Evolutionary conservation across 2,888 invertebrate genomes (phyloP).

Genomic region (Heteromyza rotundicornis): DNA sequence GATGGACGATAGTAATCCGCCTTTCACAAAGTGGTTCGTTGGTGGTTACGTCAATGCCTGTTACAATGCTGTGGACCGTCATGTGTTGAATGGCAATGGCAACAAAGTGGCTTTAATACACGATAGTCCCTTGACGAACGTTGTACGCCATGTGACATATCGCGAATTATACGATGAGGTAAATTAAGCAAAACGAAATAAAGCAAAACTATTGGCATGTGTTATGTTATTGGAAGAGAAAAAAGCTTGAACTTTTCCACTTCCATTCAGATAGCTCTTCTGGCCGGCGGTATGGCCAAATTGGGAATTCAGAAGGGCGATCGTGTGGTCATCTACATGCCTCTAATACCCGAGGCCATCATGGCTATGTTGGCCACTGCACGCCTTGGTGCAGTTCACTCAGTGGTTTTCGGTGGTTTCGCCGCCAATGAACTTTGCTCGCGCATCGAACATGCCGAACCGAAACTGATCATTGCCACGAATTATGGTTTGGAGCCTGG

Average conservation of each 20-base stretch:
- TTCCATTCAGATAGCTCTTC: slow-evolving; percentile 59
- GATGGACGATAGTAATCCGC: slow-evolving; percentile 80
- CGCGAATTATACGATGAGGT: slow-evolving; percentile 81
- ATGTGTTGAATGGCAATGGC: slow-evolving; percentile 80
- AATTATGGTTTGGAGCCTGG: slow-evolving; percentile 91
- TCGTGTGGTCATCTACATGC: slow-evolving; percentile 92
- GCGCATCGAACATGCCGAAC: slow-evolving; percentile 86
- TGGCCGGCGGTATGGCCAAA: slow-evolving; percentile 80
- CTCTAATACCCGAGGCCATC: slow-evolving; percentile 88
- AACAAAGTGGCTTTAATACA: slow-evolving; percentile 83
- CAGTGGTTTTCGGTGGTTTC: slow-evolving; percentile 94
- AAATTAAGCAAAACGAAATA: slow-evolving; percentile 29
- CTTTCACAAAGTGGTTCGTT: slow-evolving; percentile 87
- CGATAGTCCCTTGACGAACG: slow-evolving; percentile 87
- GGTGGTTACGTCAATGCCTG: slow-evolving; percentile 93
- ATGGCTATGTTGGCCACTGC: slow-evolving; percentile 88
- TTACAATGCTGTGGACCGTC: slow-evolving; percentile 91
- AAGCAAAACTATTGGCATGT: too few relatives aligned
- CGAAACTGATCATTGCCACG: slow-evolving; percentile 86
- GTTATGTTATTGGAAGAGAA: background rate
- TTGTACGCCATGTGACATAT: slow-evolving; percentile 79
- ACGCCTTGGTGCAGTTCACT: slow-evolving; percentile 89
- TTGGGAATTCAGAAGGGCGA: slow-evolving; percentile 84
- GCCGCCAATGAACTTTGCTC: slow-evolving; percentile 86
- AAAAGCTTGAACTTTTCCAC: background rate